These are phyloP conservation scores for Yponomeuta cagnagella DNA, from an alignment of 2,888 invertebrate species.

Conservation along the genomic window DNA sequence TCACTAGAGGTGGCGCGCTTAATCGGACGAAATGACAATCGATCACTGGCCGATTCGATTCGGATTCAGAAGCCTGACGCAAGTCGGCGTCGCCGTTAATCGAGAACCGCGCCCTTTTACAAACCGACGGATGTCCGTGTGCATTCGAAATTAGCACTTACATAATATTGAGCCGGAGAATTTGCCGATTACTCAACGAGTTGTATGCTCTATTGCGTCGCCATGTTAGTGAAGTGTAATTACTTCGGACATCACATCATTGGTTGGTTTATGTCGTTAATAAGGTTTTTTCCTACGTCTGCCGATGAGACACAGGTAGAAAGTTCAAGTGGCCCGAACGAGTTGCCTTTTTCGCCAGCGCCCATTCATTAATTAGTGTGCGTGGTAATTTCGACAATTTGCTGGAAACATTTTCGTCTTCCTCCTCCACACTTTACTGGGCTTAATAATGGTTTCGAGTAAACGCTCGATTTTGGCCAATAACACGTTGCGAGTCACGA, in stretches of 20 bases:
- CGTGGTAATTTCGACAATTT: not conserved
- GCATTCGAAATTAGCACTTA: constrained; percentile 30
- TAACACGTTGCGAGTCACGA: too few relatives aligned
- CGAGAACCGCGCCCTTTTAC: constrained; percentile 30
- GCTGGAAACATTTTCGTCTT: not conserved
- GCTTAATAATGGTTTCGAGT: too few relatives aligned
- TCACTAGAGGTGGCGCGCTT: not conserved
- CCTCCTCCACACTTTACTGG: too few relatives aligned
- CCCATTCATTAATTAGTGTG: not conserved
- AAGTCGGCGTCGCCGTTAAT: constrained; percentile 19
- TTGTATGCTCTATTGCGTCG: constrained; percentile 19
- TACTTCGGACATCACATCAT: constrained; percentile 12
- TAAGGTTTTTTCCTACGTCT: not conserved
- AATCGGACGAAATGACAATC: not conserved
- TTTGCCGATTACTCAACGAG: constrained; percentile 19
- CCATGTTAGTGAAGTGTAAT: constrained; percentile 12
- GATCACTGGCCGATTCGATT: not conserved
- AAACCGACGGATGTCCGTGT: constrained; percentile 34
- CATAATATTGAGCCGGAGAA: constrained; percentile 24
- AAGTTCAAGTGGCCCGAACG: constrained; percentile 6
- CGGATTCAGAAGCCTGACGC: constrained; percentile 3
- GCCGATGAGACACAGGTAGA: constrained; percentile 7
- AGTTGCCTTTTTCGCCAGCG: not conserved
- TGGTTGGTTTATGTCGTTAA: constrained; percentile 7
- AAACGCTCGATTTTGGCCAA: too few relatives aligned